phyloP scores from a whole-genome alignment of 2,797 vertebrate species.

The Rhinatrema bivittatum region DNA sequence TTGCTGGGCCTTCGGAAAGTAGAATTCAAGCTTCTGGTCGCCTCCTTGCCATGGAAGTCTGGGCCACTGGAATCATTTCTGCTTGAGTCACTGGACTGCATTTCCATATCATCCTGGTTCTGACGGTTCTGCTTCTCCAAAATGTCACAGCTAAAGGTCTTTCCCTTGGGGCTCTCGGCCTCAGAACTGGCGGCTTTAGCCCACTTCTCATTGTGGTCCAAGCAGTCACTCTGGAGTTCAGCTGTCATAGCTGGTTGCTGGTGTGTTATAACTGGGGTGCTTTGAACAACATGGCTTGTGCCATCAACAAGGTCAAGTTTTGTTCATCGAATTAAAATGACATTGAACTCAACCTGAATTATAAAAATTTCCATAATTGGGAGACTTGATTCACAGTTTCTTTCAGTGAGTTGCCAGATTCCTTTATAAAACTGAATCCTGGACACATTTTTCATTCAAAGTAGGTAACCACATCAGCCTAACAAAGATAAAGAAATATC shows the following conservation, averaged over 20 bases:
- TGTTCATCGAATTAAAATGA: too few species aligned
- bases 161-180: background rate
- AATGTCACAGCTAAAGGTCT: background rate
- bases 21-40: rapidly evolving
- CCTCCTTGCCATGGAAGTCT: background rate
- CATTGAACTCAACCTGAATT: too few species aligned
- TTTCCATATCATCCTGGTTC: background rate
- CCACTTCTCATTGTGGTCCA: background rate
- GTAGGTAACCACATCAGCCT: too few species aligned
- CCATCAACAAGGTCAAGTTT: too few species aligned
- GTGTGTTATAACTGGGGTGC: background rate
- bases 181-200: background rate
- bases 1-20: background rate
- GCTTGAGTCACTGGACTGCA: background rate
- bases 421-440: too few species aligned
- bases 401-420: too few species aligned
- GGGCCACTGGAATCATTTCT: background rate
- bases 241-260: constrained; percentile 1
- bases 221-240: background rate
- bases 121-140: background rate
- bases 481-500: too few species aligned
- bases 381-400: too few species aligned
- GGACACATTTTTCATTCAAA: too few species aligned
- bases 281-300: background rate
- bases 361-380: too few species aligned